These are phyloP conservation scores for Spilarctia lutea DNA, from an alignment of 2,888 invertebrate species.

Conservation along the genomic window DNA sequence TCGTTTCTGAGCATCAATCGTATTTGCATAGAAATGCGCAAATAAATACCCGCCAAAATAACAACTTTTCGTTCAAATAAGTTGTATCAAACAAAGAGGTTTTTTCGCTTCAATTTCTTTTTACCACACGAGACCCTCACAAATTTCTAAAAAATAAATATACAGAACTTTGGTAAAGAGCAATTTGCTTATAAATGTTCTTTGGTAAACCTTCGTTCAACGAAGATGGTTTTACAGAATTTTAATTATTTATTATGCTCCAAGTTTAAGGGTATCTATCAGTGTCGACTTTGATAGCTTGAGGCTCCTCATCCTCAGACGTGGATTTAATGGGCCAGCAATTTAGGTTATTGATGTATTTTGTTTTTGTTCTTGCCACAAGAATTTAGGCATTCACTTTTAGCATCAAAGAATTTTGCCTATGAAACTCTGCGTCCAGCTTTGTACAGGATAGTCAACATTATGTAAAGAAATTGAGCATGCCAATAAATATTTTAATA, in stretches of 20 bases:
- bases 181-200: constrained; percentile 62
- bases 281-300: constrained; percentile 56
- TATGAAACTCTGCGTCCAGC: background rate
- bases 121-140: constrained; percentile 26
- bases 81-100: constrained; percentile 21
- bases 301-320: constrained; percentile 15
- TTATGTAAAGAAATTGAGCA: background rate
- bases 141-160: constrained; percentile 31
- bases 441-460: background rate
- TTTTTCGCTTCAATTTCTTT: constrained; percentile 29
- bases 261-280: constrained; percentile 60
- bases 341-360: constrained; percentile 43
- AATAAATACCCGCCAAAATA: constrained; percentile 12
- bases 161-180: constrained; percentile 40
- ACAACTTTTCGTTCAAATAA: constrained; percentile 18
- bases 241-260: constrained; percentile 70
- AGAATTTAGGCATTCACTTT: constrained; percentile 12
- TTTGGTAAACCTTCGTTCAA: constrained; percentile 49
- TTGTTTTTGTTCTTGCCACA: constrained; percentile 16
- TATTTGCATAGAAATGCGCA: constrained; percentile 13
- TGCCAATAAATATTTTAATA: background rate
- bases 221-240: constrained; percentile 56
- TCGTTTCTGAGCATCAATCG: background rate
- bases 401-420: constrained; percentile 4
- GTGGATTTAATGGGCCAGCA: constrained; percentile 35